These are phyloP conservation scores for Lissocephala sabroskyi DNA, from an alignment of 2,888 invertebrate genomes.

Conservation along the genomic window DNA sequence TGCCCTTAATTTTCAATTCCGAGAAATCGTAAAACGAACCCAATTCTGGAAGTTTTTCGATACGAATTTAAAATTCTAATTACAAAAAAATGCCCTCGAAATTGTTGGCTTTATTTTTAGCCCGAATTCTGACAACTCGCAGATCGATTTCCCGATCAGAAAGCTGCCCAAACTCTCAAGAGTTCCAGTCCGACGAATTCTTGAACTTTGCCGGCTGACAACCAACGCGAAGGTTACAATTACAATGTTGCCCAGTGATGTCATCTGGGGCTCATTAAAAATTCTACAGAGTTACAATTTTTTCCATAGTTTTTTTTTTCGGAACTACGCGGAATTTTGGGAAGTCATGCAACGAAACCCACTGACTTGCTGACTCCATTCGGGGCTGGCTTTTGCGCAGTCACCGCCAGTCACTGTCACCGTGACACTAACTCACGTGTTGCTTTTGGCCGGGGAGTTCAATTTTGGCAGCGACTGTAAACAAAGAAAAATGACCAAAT, in stretches of 20 bases:
- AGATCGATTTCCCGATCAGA: too few species aligned
- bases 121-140: too few species aligned
- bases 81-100: too few species aligned
- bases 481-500: slow-evolving; percentile 15
- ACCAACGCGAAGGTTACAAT: not conserved
- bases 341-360: too few species aligned
- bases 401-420: not conserved
- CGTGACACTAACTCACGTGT: slow-evolving; percentile 44
- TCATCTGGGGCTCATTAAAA: too few species aligned
- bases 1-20: too few species aligned
- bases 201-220: not conserved
- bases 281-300: slow-evolving; percentile 34
- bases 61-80: too few species aligned
- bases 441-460: slow-evolving; percentile 29
- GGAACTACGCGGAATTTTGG: too few species aligned
- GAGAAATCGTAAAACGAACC: too few species aligned
- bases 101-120: too few species aligned
- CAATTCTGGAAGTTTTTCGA: too few species aligned
- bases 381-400: slow-evolving; percentile 16
- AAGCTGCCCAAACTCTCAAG: not conserved
- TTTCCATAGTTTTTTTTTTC: slow-evolving; percentile 4
- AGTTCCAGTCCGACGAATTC: not conserved
- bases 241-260: not conserved
- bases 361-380: slow-evolving; percentile 2
- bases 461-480: too few species aligned